Evolutionary conservation across 2,113 vertebrate genomes (phyloP).

Genomic region (Odocoileus hemionus): DNA sequence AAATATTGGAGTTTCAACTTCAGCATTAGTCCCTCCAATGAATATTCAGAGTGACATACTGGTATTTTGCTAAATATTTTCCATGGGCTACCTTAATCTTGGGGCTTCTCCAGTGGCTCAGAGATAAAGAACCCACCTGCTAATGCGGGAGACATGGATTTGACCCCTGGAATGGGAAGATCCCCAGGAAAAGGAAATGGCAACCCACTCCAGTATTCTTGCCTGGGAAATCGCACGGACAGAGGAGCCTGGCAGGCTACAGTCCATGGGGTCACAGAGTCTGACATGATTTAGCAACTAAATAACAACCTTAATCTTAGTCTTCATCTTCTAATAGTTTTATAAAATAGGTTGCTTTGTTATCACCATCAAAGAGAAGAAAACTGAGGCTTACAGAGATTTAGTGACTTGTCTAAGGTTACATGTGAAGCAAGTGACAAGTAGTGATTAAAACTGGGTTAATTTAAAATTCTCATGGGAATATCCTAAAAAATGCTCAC

Average conservation of each 20-base stretch:
- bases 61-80: neutral
- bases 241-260: neutral
- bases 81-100: neutral
- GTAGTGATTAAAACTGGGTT: neutral
- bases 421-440: neutral
- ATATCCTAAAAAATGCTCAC: neutral
- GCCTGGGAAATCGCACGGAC: neutral
- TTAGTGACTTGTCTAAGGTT: neutral
- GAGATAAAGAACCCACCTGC: neutral
- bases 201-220: neutral
- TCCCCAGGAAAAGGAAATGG: neutral
- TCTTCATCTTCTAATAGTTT: neutral
- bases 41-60: neutral
- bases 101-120: neutral
- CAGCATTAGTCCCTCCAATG: neutral
- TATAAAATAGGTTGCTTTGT: neutral
- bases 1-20: neutral
- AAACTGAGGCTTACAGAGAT: neutral
- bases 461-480: neutral
- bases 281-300: neutral
- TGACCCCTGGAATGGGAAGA: neutral
- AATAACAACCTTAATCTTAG: neutral
- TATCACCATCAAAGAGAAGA: neutral
- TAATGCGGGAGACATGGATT: neutral
- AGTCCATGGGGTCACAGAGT: neutral